These are phyloP conservation scores for Monarcha castaneiventris DNA, from an alignment of 2,113 vertebrate genomes.

Conservation along the genomic window DNA sequence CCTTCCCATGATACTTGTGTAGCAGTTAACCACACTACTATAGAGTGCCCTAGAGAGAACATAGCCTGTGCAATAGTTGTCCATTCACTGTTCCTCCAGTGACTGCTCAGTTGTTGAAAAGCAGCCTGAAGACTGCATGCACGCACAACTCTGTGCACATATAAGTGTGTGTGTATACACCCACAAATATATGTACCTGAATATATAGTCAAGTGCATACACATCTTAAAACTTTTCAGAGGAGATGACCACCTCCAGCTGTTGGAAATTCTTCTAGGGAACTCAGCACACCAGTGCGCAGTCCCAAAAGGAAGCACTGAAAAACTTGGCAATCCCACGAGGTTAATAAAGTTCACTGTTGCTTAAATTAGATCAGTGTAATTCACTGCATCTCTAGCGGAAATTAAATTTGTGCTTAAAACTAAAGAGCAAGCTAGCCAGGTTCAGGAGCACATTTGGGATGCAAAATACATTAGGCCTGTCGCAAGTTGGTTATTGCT, in stretches of 20 bases:
- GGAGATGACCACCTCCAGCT: background rate
- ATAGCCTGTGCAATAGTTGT: background rate
- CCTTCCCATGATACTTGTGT: background rate
- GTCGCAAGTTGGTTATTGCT: background rate
- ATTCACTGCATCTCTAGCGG: conserved; percentile 45
- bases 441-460: conserved; percentile 27
- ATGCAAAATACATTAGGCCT: conserved; percentile 38
- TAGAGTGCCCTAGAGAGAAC: background rate
- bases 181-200: background rate
- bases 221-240: background rate
- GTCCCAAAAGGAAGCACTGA: conserved; percentile 51
- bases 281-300: background rate
- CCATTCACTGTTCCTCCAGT: background rate
- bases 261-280: background rate
- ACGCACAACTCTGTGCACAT: background rate
- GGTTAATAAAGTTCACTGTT: conserved; percentile 68
- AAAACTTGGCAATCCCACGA: conserved; percentile 35
- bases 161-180: background rate
- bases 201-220: background rate
- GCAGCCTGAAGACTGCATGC: background rate
- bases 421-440: conserved; percentile 35
- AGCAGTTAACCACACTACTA: background rate
- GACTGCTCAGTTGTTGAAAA: background rate
- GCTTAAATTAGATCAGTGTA: conserved; percentile 69
- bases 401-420: conserved; percentile 70